Evolutionary conservation across 2,797 vertebrate genomes (phyloP), one percentile per base, ranked within the genome.

Genomic region (Rhynchonycteris naso): DNA sequence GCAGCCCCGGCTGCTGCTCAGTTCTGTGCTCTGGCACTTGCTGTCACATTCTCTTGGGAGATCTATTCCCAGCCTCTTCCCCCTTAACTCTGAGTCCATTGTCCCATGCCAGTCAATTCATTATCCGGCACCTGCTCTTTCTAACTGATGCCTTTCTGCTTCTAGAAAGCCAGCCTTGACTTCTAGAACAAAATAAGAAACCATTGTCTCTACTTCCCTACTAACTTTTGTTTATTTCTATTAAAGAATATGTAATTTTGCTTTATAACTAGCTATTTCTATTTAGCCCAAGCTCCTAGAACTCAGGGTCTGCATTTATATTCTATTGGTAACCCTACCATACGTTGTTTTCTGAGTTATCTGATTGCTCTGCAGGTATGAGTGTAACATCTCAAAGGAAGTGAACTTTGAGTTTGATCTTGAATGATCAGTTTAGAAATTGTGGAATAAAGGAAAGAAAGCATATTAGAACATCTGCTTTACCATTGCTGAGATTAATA

Each of bases 341-440:
- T 8, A 71, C 9, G 14, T 7, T 61, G 30, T 71, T 91, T 88
- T 38, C 26, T 58, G 43, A 38, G 14, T 69, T 52, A 28, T 74
- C 54, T 50, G 68, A 58, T 72, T 82, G 54, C 35, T n/a, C 16
- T 50, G 86, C 9, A 83, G 22, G 21, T 61, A 47, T 28, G 11
- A 88, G 10, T 74, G 10, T 69, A 68, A 50, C 26, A 74, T 79
- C 16, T 26, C 54, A 38, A 28, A 90, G 16, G 10, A 95, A 47
- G 8, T 66, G 5, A 58, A 59, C 2, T 75, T 72, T 63, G 47
- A 80, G 4, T 54, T 43, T 2, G 4, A 35, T 47, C n/a, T 54
- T 83, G 28, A 90, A 38, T 35, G 38, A 18, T 59, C 7, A 12
- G 5, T 50, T 93, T 81, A 69, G 24, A 95, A 92, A 50, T n/a